Evolutionary conservation across 2,797 vertebrate species (phyloP).

Genomic region (Coregonus suidteri): DNA sequence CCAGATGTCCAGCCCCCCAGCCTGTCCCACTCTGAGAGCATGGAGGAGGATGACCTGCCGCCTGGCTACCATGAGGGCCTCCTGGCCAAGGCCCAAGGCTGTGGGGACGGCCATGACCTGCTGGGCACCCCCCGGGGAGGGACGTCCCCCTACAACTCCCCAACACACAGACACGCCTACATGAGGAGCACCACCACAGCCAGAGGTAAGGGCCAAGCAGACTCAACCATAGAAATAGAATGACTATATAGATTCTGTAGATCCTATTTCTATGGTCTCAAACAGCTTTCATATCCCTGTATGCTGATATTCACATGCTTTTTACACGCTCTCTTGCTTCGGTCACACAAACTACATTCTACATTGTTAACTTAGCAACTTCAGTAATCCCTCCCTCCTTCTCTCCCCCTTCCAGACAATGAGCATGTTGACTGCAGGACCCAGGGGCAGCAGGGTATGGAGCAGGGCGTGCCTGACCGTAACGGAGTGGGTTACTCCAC

Average conservation of each 20-base stretch:
- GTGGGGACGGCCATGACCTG: conserved; percentile 81
- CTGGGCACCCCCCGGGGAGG: conserved; percentile 81
- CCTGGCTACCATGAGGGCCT: conserved; percentile 78
- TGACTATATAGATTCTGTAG: no score
- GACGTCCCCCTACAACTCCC: conserved; percentile 81
- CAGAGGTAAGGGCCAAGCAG: conserved; percentile 79
- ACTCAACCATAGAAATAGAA: not conserved
- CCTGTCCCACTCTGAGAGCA: conserved; percentile 92
- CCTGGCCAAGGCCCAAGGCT: conserved; percentile 81
- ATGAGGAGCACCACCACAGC: conserved; percentile 61
- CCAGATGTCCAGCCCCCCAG: conserved; percentile 77
- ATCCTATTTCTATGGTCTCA: no score
- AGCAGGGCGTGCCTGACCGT: conserved; percentile 80
- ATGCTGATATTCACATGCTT: not conserved
- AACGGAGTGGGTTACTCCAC: conserved; percentile 84
- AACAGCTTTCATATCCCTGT: not conserved
- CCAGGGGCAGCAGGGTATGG: conserved; percentile 85
- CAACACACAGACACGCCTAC: conserved; percentile 81
- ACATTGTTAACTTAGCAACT: not conserved
- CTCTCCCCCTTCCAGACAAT: conserved; percentile 54
- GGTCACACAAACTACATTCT: not conserved
- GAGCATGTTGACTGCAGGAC: conserved; percentile 85
- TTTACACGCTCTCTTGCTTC: not conserved
- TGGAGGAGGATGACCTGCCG: conserved; percentile 91
- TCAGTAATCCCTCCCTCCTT: not conserved